phyloP scores from a whole-genome alignment of 2,797 vertebrate species.

The Oreochromis mossambicus region DNA sequence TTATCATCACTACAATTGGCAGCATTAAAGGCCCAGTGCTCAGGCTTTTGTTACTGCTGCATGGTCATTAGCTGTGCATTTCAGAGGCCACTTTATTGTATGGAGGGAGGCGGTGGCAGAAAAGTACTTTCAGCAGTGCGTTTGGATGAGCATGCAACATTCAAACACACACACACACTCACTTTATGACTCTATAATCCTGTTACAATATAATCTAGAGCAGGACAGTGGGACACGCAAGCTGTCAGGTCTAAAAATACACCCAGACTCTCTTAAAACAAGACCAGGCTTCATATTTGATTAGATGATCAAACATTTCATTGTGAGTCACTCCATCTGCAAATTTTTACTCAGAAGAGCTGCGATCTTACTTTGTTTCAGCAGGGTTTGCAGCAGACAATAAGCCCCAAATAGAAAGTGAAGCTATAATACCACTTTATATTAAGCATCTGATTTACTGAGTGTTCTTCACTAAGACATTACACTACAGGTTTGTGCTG shows the following conservation, averaged over 20 bases:
- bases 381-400: background rate
- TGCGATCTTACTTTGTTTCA: background rate
- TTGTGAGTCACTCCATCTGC: background rate
- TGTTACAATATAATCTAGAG: conserved; percentile 35
- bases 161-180: background rate
- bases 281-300: conserved; percentile 22
- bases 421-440: background rate
- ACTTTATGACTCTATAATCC: conserved; percentile 21
- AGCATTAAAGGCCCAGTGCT: conserved; percentile 39
- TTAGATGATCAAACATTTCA: conserved; percentile 54
- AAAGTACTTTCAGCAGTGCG: background rate
- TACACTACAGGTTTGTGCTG: background rate
- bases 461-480: background rate
- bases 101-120: background rate
- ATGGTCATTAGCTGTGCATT: conserved; percentile 36
- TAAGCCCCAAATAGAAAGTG: background rate
- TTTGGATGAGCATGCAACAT: background rate
- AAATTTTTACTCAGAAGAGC: background rate
- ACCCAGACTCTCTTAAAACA: conserved; percentile 19
- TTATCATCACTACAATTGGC: conserved; percentile 51
- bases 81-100: conserved; percentile 6
- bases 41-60: conserved; percentile 28
- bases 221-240: background rate
- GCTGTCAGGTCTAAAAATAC: conserved; percentile 32
- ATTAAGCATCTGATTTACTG: background rate